Conservation (phyloP, 2,113 vertebrate species). For the Oryzias javanicus region DNA sequence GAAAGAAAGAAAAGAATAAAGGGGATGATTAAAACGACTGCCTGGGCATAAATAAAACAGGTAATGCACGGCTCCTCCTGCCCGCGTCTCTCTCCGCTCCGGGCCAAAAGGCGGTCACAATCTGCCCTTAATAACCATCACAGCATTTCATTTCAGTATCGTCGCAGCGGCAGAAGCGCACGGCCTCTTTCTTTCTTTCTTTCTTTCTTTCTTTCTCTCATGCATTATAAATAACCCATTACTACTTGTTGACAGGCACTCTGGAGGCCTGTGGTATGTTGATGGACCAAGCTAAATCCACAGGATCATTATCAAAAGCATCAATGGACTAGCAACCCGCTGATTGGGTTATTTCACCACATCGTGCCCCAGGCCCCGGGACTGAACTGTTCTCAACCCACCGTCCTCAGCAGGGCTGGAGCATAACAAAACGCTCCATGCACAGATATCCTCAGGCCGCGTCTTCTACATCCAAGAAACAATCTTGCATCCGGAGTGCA, state of each 20-base stretch:
- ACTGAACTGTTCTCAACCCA: slow-evolving; percentile 27
- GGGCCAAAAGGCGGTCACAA: slow-evolving; percentile 17
- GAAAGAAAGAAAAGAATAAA: slow-evolving; percentile 32
- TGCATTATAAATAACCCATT: slow-evolving; percentile 60
- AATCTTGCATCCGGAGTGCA: slow-evolving; percentile 19
- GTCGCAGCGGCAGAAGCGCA: slow-evolving; percentile 30
- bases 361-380: slow-evolving; percentile 26
- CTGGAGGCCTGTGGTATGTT: slow-evolving; percentile 31
- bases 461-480: slow-evolving; percentile 33
- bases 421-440: slow-evolving; percentile 34
- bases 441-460: slow-evolving; percentile 18
- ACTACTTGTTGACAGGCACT: slow-evolving; percentile 59
- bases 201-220: slow-evolving; percentile 11
- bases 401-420: slow-evolving; percentile 23
- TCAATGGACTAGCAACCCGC: slow-evolving; percentile 9
- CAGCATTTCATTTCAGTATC: slow-evolving; percentile 44
- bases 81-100: neutral
- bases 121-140: slow-evolving; percentile 36
- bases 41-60: slow-evolving; percentile 49
- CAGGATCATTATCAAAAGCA: slow-evolving; percentile 44
- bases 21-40: slow-evolving; percentile 40
- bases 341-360: slow-evolving; percentile 54
- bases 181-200: slow-evolving; percentile 2
- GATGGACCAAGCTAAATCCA: slow-evolving; percentile 53
- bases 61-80: slow-evolving; percentile 21